Evolutionary conservation across 2,888 invertebrate genomes (phyloP).

Genomic region (Calliphora vomitoria): DNA sequence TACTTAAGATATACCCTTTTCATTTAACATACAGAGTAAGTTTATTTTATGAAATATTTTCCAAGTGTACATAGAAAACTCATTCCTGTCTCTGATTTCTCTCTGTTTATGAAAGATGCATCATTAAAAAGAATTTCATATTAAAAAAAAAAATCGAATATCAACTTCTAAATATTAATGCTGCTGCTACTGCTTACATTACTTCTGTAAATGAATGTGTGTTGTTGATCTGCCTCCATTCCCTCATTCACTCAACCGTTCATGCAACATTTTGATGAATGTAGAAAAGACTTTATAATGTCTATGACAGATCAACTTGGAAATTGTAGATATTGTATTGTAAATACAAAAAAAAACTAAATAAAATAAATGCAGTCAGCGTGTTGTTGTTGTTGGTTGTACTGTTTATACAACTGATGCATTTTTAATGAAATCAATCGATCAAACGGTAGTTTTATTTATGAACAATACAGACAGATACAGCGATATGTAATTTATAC

Average conservation of each 20-base stretch:
- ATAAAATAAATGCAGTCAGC: slow-evolving; percentile 12
- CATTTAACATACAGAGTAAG: too few species aligned
- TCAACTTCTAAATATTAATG: slow-evolving; percentile 16
- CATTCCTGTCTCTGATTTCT: too few species aligned
- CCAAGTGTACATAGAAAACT: too few species aligned
- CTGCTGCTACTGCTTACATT: slow-evolving; percentile 11
- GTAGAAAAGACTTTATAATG: slow-evolving; percentile 69
- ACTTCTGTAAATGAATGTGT: slow-evolving; percentile 15
- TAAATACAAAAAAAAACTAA: neutral
- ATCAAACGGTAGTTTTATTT: slow-evolving; percentile 77
- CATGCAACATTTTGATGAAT: slow-evolving; percentile 53
- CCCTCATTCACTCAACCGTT: neutral
- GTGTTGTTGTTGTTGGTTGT: slow-evolving; percentile 3
- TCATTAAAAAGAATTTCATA: slow-evolving; percentile 24
- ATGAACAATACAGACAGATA: slow-evolving; percentile 50
- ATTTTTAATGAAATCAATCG: slow-evolving; percentile 84
- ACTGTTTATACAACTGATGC: slow-evolving; percentile 78
- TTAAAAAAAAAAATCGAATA: neutral
- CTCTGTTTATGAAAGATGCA: neutral
- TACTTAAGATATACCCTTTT: too few species aligned
- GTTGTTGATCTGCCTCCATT: slow-evolving; percentile 36
- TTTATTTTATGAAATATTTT: too few species aligned
- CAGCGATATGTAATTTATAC: neutral
- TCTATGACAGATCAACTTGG: slow-evolving; percentile 81
- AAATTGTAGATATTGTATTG: slow-evolving; percentile 34